These are phyloP conservation scores for Nycticryphes semicollaris DNA, from an alignment of 2,113 vertebrate genomes.

Conservation along the genomic window DNA sequence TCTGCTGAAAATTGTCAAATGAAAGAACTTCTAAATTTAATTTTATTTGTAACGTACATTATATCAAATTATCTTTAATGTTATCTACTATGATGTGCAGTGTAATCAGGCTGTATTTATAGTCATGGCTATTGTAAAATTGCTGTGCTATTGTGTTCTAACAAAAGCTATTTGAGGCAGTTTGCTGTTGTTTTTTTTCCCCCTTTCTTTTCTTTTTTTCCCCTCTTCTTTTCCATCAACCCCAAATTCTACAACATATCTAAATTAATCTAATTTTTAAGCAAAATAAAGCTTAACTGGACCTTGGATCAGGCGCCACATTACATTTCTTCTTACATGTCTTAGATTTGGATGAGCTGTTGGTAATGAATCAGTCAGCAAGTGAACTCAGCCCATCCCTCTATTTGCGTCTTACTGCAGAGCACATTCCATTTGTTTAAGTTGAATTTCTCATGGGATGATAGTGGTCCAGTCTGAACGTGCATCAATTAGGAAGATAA, in stretches of 20 bases:
- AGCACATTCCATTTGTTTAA: not conserved
- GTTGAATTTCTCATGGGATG: not conserved
- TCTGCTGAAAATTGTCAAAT: not conserved
- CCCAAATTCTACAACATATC: not conserved
- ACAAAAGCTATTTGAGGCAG: not conserved
- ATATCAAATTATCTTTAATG: not conserved
- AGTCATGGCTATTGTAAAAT: not conserved
- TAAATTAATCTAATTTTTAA: not conserved
- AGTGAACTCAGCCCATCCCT: not conserved
- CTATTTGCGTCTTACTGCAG: not conserved
- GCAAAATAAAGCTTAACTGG: not conserved
- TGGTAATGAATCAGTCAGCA: not conserved
- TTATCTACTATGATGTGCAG: not conserved
- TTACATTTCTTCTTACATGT: not conserved
- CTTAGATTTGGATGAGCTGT: not conserved
- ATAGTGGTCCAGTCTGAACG: not conserved
- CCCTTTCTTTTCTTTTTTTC: not conserved
- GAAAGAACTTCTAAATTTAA: not conserved
- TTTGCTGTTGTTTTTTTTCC: not conserved
- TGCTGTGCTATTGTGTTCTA: not conserved
- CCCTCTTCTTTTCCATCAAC: rapidly evolving
- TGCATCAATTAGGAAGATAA: not conserved
- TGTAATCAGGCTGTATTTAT: not conserved
- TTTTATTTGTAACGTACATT: not conserved
- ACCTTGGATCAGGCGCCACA: rapidly evolving